Base-by-base conservation (phyloP, 2,797 vertebrate species). In the Pteropus rufus region DNA sequence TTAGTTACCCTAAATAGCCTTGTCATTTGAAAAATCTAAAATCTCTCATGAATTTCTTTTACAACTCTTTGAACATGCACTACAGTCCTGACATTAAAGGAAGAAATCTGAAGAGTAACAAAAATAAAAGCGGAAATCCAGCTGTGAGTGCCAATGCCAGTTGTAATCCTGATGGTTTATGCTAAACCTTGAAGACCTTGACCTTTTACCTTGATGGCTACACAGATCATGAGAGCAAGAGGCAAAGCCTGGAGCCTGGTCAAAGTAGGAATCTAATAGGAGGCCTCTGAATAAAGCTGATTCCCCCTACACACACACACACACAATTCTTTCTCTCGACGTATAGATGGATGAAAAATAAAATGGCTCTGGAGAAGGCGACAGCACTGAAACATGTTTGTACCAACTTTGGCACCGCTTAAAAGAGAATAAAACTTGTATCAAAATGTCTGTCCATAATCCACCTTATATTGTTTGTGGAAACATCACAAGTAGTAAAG, bases 21-120 rank as follows among this genome's bases (percentile, higher is more conserved):
- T 88, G 7, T 58, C n/a, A 60, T 54, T 93, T 92, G 67, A 82
- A 89, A 89, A 80, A 36, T 72, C 41, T 60, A 84, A 96, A 93
- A 67, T 91, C 44, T 90, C 79, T 93, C 90, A 8, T 65, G 10
- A 70, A 58, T 86, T 75, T 93, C 24, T 89, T 54, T 86, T 80
- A 73, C 23, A 70, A 79, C 12, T 69, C 56, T 94, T 94, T 88
- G 60, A 46, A 90, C 36, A 49, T 26, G 3, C 2, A 58, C 19
- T 58, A 5, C 36, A 75, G 31, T 58, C 8, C 46, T n/a, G 29
- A 64, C 39, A 75, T 91, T 86, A 87, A 93, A 94, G 31, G 70
- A 93, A 58, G 36, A 41, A 62, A 67, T 41, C 58, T 31, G 19
- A 16, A 67, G 46, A 79, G 15, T 56, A 92, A 39, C 44, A 89